A percentile compares a stretch with the other conserved stretches of the same genome.
Conservation (phyloP, 2,797 vertebrate species). For the Gymnoscopelus microlampas region DNA sequence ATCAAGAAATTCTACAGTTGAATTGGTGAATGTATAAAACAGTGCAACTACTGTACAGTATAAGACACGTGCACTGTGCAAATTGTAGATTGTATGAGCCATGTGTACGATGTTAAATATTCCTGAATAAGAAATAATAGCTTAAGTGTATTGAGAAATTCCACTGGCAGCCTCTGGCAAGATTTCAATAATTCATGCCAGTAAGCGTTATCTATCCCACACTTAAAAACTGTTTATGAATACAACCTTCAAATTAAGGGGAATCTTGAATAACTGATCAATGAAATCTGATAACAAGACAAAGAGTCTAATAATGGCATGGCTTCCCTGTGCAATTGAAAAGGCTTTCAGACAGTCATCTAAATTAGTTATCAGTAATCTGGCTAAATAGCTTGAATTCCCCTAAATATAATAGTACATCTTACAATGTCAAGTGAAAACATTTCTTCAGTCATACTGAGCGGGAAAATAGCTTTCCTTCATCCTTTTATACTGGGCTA, state of each 20-base stretch:
- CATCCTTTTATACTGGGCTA: no score
- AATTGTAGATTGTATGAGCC: not conserved
- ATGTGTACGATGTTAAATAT: constrained; percentile 4
- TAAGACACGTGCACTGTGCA: not conserved
- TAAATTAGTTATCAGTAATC: no score
- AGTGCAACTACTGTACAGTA: not conserved
- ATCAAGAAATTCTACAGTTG: no score
- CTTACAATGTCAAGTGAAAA: no score
- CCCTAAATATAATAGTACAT: no score
- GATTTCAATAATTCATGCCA: constrained; percentile 20
- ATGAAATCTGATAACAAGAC: not conserved
- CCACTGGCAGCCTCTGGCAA: constrained; percentile 17
- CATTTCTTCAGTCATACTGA: no score
- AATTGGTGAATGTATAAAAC: no score
- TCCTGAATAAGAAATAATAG: constrained; percentile 14
- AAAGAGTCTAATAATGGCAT: not conserved
- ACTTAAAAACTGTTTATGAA: constrained; percentile 25
- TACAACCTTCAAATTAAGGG: constrained; percentile 1
- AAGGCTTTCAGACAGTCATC: no score
- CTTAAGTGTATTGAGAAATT: not conserved
- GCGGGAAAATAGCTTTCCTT: no score
- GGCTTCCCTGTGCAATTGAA: no score
- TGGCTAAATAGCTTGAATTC: no score
- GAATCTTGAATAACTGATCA: not conserved
- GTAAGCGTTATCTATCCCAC: constrained; percentile 23